Conservation (phyloP, 1,140 invertebrate species). For the Caenorhabditis briggsae region DNA sequence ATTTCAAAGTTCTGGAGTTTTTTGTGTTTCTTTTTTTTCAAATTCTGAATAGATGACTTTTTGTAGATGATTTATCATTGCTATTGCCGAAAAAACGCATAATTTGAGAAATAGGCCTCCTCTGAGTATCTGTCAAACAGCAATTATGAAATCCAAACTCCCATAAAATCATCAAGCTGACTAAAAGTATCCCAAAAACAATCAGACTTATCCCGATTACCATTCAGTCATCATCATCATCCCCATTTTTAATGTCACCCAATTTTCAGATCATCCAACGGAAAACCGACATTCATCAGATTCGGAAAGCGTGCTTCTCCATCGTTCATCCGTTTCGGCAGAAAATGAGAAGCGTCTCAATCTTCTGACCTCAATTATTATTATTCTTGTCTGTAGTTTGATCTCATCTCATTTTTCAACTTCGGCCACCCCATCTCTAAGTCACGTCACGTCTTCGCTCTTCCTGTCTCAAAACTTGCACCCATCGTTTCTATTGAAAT, state of each 20-base stretch:
- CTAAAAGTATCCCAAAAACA: too few species aligned
- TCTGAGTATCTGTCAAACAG: too few species aligned
- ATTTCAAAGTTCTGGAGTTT: not conserved
- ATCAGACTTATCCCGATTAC: too few species aligned
- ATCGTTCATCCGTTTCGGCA: constrained; percentile 62
- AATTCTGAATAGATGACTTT: too few species aligned
- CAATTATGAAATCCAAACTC: too few species aligned
- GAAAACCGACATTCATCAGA: constrained; percentile 72
- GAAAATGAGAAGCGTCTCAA: not conserved
- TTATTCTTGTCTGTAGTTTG: constrained; percentile 27
- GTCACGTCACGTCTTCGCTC: not conserved
- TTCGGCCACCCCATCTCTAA: not conserved
- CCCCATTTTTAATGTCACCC: not conserved
- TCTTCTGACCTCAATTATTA: not conserved
- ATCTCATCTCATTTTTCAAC: not conserved
- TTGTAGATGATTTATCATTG: too few species aligned
- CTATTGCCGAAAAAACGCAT: too few species aligned
- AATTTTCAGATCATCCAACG: constrained; percentile 71
- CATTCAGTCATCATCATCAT: not conserved
- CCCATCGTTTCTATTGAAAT: not conserved
- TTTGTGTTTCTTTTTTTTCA: too few species aligned
- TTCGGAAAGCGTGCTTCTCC: constrained; percentile 59
- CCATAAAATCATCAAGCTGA: too few species aligned
- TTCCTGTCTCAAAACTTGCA: constrained; percentile 37
- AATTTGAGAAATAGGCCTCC: too few species aligned